Base-by-base conservation (phyloP, 92 coral and sea anemone species). In the Ricordea florida region DNA sequence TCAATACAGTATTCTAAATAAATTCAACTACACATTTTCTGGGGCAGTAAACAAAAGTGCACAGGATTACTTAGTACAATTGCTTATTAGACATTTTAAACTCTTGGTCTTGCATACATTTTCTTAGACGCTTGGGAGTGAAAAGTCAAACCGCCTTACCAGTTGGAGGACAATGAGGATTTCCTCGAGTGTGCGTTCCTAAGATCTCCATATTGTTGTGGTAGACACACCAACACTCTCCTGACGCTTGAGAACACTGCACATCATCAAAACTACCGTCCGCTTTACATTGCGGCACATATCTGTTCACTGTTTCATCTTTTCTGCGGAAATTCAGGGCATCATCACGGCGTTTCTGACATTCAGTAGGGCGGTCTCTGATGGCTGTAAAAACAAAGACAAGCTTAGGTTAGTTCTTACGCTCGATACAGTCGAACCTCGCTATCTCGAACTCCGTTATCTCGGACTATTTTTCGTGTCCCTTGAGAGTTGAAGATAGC, bases 181-280 rank as follows among this genome's bases (percentile, higher is more conserved):
- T 84, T 14, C 92, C 93, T 59, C 66, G 66, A 20, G 85, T 93
- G 27, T 80, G 74, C 28, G 98, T 87, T 50, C 89, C 70, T 1
- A 21, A 46, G 32, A 76, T 72, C 56, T 84, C 89, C 24, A 81
- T 24, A 49, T 92, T 92, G 80, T 75, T 63, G 10, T 56, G 53
- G 50, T 80, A 93, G 14, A 93, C 97, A 67, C 98, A 93, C 98
- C 98, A 93, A 68, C 98, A 93, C 30, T 81, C 65, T 21, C 79
- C 89, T 23, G 86, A 72, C 52, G 77, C 60, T 11, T 82, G 56
- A 37, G 83, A 82, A 56, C 98, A 93, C 78, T 93, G 98, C 17
- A 91, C 40, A 17, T 79, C 74, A 41, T 67, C 76, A 69, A 69
- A 93, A 57, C 93, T 82, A 17, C 98, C 98, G 30, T 91, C 97